Percentiles rank a stretch among this genome's conserved stretches.
Conservation (phyloP, 1,140 invertebrate species). For the Drosophila leontia region DNA sequence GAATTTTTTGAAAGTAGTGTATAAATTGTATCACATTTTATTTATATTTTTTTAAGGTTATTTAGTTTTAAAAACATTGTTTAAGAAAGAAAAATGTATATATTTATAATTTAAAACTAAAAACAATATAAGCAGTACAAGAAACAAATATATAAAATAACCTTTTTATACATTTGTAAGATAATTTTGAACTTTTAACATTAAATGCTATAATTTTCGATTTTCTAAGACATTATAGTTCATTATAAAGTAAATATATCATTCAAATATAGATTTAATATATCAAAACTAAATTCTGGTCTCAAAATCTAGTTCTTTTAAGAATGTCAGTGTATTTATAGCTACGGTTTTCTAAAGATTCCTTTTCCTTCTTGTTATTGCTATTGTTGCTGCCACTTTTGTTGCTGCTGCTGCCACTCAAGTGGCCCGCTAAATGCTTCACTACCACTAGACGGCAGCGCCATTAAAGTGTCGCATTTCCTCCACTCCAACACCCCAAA, state of each 20-base stretch:
- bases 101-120: no score
- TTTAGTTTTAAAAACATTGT: background rate
- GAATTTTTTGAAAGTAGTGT: background rate
- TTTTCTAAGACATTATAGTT: no score
- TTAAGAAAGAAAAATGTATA: no score
- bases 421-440: slow-evolving; percentile 83
- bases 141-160: no score
- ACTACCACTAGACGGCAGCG: slow-evolving; percentile 80
- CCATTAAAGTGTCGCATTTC: slow-evolving; percentile 82
- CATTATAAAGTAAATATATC: background rate
- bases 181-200: no score
- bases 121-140: no score
- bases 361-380: slow-evolving; percentile 1
- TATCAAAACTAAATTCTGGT: no score
- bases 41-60: background rate
- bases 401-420: slow-evolving; percentile 74
- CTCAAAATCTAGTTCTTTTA: background rate
- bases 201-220: no score
- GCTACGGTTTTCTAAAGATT: background rate
- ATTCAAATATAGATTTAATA: background rate
- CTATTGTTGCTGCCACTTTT: slow-evolving; percentile 42
- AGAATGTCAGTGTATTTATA: slow-evolving; percentile 7
- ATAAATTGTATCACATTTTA: background rate
- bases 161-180: no score
- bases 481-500: slow-evolving; percentile 44